phyloP scores from a whole-genome alignment of 2,113 vertebrate species.

The Cynocephalus volans region DNA sequence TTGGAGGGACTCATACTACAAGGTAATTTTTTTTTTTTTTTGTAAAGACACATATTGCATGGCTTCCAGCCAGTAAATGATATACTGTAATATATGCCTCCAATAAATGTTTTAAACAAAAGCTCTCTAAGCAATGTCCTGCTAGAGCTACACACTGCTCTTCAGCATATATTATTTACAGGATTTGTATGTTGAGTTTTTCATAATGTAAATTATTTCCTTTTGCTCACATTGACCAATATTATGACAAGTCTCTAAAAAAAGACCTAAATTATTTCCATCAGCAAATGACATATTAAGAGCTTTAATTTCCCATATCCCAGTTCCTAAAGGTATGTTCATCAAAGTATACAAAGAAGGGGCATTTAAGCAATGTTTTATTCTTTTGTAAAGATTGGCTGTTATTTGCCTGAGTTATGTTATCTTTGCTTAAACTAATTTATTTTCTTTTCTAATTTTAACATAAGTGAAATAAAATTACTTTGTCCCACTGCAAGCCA shows the following conservation, averaged over 20 bases:
- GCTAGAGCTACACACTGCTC: slow-evolving; percentile 81
- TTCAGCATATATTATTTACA: slow-evolving; percentile 90
- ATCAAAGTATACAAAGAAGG: background rate
- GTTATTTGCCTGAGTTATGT: background rate
- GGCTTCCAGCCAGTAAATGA: slow-evolving; percentile 92
- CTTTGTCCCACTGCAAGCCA: slow-evolving; percentile 82
- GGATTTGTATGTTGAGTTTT: slow-evolving; percentile 83
- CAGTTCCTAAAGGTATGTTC: slow-evolving; percentile 57
- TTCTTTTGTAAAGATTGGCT: slow-evolving; percentile 57
- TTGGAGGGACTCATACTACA: slow-evolving; percentile 92
- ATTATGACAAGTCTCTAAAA: slow-evolving; percentile 80
- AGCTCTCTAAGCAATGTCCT: slow-evolving; percentile 90
- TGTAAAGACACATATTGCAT: slow-evolving; percentile 93
- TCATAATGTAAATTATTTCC: slow-evolving; percentile 89
- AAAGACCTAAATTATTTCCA: slow-evolving; percentile 84
- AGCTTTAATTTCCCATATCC: slow-evolving; percentile 73
- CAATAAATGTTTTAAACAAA: slow-evolving; percentile 93
- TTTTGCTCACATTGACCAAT: slow-evolving; percentile 81
- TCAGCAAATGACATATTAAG: slow-evolving; percentile 78
- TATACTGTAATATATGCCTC: slow-evolving; percentile 93
- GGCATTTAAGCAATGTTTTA: slow-evolving; percentile 62
- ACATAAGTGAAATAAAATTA: slow-evolving; percentile 84
- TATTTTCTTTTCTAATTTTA: slow-evolving; percentile 86
- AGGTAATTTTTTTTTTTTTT: slow-evolving; percentile 92
- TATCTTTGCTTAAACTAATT: slow-evolving; percentile 57